These are phyloP conservation scores for Eurystomus glaucurus DNA, from an alignment of 2,797 vertebrate species.

Conservation along the genomic window DNA sequence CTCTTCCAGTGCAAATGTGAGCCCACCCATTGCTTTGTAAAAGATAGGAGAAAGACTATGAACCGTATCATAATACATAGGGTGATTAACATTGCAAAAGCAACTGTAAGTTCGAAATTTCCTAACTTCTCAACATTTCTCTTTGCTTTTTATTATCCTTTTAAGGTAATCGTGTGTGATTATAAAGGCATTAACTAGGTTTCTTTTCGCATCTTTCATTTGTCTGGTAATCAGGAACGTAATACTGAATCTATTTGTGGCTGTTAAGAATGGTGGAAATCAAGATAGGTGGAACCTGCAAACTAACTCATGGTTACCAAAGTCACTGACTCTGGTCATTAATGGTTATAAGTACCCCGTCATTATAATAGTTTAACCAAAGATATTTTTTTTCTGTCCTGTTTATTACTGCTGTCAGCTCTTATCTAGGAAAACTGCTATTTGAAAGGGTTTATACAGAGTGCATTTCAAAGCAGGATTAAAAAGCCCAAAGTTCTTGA, in stretches of 20 bases:
- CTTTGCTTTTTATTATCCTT: constrained; percentile 59
- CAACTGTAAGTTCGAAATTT: neutral
- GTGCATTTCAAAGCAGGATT: neutral
- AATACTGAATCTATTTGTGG: constrained; percentile 37
- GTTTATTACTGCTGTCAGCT: neutral
- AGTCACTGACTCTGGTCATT: constrained; percentile 41
- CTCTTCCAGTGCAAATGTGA: neutral
- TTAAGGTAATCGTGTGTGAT: constrained; percentile 60
- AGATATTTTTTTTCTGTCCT: neutral
- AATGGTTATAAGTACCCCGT: constrained; percentile 29
- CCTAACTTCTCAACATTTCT: constrained; percentile 29
- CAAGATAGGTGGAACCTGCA: constrained; percentile 5
- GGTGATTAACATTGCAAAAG: neutral
- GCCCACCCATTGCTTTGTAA: neutral
- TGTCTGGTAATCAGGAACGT: constrained; percentile 54
- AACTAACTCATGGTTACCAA: constrained; percentile 8
- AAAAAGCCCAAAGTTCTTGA: neutral
- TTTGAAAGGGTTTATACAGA: neutral
- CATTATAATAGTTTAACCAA: constrained; percentile 54
- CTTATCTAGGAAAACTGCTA: neutral
- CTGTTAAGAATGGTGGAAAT: constrained; percentile 27
- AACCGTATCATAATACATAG: neutral
- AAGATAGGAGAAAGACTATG: neutral
- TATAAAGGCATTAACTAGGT: constrained; percentile 62
- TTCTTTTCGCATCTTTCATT: constrained; percentile 57